These are phyloP conservation scores for Marasmarcha lunaedactyla DNA, from an alignment of 2,888 invertebrate genomes.

Conservation along the genomic window DNA sequence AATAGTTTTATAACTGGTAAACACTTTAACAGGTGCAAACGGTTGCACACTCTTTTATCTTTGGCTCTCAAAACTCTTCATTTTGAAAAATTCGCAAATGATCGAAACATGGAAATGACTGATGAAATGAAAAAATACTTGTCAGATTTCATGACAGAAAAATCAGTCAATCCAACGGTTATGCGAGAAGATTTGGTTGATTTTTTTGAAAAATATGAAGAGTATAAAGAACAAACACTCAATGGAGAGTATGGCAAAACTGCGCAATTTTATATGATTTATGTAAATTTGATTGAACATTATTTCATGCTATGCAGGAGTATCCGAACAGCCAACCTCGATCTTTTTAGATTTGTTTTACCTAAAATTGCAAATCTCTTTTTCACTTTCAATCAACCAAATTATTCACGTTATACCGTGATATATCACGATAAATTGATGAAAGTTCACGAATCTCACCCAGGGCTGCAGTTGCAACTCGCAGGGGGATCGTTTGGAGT, in stretches of 20 bases:
- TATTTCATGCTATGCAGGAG: slow-evolving; percentile 3
- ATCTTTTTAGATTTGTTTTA: slow-evolving; percentile 2
- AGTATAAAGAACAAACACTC: slow-evolving; percentile 7
- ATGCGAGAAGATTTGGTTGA: too few species aligned
- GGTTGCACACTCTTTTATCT: slow-evolving; percentile 14
- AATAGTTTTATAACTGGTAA: slow-evolving; percentile 24
- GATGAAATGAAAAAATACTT: slow-evolving; percentile 10
- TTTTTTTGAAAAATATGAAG: neutral
- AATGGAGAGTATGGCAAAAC: slow-evolving; percentile 13
- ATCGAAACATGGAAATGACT: neutral
- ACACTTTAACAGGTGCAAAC: slow-evolving; percentile 24
- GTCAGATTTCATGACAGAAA: neutral
- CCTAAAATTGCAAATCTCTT: slow-evolving; percentile 17
- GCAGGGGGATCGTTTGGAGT: slow-evolving; percentile 16
- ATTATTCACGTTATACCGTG: slow-evolving; percentile 17
- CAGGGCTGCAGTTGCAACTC: slow-evolving; percentile 11
- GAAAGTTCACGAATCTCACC: slow-evolving; percentile 14
- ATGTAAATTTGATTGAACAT: slow-evolving; percentile 6
- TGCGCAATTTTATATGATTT: slow-evolving; percentile 11
- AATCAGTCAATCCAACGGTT: too few species aligned
- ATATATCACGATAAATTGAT: slow-evolving; percentile 16
- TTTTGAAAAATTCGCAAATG: slow-evolving; percentile 12
- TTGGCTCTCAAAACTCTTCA: slow-evolving; percentile 12
- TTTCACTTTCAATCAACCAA: slow-evolving; percentile 15
- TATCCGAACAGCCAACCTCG: slow-evolving; percentile 13